Evolutionary conservation across 2,888 invertebrate species (phyloP).

Genomic region (Agrotis segetum): DNA sequence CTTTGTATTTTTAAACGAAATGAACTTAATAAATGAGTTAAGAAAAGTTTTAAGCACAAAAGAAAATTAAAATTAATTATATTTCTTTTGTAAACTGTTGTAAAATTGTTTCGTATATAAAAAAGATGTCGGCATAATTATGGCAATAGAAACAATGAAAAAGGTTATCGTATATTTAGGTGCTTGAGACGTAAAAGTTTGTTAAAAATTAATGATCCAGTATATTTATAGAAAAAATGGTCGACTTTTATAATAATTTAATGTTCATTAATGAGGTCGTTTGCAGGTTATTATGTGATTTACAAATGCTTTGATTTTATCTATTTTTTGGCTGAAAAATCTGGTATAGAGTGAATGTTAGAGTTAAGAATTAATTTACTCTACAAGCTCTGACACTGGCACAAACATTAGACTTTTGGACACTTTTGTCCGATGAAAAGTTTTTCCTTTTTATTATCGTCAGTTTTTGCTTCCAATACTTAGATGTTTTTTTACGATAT

Average conservation of each 20-base stretch:
- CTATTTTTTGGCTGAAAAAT: not conserved
- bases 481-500: no score
- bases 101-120: conserved; percentile 40
- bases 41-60: conserved; percentile 38
- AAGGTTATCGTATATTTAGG: conserved; percentile 27
- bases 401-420: no score
- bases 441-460: no score
- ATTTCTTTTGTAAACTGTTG: conserved; percentile 43
- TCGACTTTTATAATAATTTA: conserved; percentile 14
- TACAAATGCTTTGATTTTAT: not conserved
- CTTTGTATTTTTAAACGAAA: conserved; percentile 49
- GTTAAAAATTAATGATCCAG: conserved; percentile 13
- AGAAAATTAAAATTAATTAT: conserved; percentile 45
- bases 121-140: conserved; percentile 33
- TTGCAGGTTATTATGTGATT: conserved; percentile 2
- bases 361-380: no score
- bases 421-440: no score
- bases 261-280: not conserved
- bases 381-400: no score
- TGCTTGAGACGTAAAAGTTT: conserved; percentile 13
- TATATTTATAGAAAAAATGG: conserved; percentile 38
- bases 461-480: no score
- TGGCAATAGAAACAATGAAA: conserved; percentile 15
- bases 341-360: no score
- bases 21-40: conserved; percentile 35